These are phyloP conservation scores for Emys orbicularis DNA, from an alignment of 2,797 vertebrate species.

Conservation along the genomic window DNA sequence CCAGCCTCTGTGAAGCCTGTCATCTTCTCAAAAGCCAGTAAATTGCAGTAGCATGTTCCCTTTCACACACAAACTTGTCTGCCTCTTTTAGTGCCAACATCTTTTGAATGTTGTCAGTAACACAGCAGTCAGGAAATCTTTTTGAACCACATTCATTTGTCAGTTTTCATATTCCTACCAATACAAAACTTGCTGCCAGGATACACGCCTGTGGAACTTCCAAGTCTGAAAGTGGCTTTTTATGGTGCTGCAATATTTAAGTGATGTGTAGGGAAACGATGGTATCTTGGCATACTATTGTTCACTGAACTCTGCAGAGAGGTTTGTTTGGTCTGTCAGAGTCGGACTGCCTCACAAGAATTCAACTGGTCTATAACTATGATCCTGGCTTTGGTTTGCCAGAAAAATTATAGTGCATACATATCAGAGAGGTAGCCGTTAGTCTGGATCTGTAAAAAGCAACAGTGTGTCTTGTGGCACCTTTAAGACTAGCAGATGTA, in stretches of 20 bases:
- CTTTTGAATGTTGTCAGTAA: neutral
- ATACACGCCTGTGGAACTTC: neutral
- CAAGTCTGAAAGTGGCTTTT: neutral
- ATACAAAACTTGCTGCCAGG: neutral
- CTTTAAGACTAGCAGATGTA: too few species aligned
- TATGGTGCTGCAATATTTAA: neutral
- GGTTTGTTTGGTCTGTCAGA: neutral
- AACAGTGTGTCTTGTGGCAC: too few species aligned
- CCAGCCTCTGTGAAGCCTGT: neutral
- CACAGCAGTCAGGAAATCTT: neutral
- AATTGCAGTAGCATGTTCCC: neutral
- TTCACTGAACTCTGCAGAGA: neutral
- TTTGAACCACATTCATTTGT: neutral
- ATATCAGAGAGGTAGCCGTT: too few species aligned
- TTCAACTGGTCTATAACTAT: conserved; percentile 9
- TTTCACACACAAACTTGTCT: neutral
- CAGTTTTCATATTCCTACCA: neutral
- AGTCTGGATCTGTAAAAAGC: too few species aligned
- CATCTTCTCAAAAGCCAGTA: neutral
- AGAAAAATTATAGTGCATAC: neutral
- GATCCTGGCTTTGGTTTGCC: neutral
- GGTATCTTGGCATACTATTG: neutral
- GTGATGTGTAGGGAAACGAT: neutral
- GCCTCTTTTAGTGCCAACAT: neutral
- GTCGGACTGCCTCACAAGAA: neutral